These are phyloP conservation scores for Polyommatus icarus DNA, from an alignment of 2,888 invertebrate genomes.

Conservation along the genomic window DNA sequence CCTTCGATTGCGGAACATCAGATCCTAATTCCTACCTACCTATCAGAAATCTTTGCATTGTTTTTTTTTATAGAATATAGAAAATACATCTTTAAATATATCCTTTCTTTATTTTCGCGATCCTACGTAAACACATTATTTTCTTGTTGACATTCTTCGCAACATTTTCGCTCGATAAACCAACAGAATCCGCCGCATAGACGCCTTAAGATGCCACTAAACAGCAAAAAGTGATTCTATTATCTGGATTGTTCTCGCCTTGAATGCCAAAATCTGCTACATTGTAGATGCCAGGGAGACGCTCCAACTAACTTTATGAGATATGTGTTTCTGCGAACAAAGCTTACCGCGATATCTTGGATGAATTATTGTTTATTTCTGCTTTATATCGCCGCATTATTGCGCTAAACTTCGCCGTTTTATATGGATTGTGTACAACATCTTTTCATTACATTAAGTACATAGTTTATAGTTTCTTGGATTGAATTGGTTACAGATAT, in stretches of 20 bases:
- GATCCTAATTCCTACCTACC: too few species aligned
- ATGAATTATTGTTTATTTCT: slow-evolving; percentile 65
- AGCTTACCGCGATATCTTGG: slow-evolving; percentile 61
- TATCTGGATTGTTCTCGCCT: slow-evolving; percentile 76
- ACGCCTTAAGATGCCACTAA: slow-evolving; percentile 29
- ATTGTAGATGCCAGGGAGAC: slow-evolving; percentile 61
- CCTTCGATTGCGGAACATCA: too few species aligned
- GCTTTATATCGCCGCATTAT: slow-evolving; percentile 38
- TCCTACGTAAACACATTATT: slow-evolving; percentile 8
- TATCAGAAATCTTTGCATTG: too few species aligned
- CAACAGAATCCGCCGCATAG: slow-evolving; percentile 46
- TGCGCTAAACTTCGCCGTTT: slow-evolving; percentile 16
- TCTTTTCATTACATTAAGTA: background rate
- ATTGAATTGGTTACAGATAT: background rate
- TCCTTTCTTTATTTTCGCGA: background rate
- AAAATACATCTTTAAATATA: too few species aligned
- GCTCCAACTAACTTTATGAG: slow-evolving; percentile 74
- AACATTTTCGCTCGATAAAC: slow-evolving; percentile 17
- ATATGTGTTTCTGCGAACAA: slow-evolving; percentile 66
- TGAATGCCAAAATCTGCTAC: slow-evolving; percentile 69
- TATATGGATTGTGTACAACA: background rate
- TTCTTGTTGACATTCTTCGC: slow-evolving; percentile 20
- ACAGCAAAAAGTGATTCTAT: slow-evolving; percentile 66
- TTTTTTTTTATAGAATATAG: too few species aligned
- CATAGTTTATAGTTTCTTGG: background rate